A percentile compares a stretch with the other conserved stretches of the same genome.
These are phyloP conservation scores for Poliocrania exsul DNA, from an alignment of 2,797 vertebrate genomes.

Conservation along the genomic window DNA sequence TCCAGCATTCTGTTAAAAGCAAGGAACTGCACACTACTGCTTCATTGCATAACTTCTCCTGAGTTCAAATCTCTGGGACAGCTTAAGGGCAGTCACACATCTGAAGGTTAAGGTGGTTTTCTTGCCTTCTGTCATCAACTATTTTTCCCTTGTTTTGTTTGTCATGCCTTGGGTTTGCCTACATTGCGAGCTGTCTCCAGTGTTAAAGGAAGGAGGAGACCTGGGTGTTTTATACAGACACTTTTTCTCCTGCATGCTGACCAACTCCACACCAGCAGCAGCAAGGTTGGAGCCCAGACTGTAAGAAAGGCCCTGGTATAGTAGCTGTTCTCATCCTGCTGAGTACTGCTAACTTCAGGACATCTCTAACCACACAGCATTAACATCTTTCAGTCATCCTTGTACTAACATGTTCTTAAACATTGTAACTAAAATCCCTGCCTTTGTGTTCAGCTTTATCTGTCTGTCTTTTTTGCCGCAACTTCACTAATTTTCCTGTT, in stretches of 20 bases:
- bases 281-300: neutral
- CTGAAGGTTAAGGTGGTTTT: neutral
- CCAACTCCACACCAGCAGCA: accelerated
- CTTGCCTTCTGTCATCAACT: neutral
- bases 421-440: neutral
- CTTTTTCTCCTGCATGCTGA: neutral
- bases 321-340: neutral
- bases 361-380: neutral
- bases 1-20: neutral
- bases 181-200: neutral
- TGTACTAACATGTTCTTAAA: neutral
- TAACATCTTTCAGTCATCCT: neutral
- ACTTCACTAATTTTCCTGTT: neutral
- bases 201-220: neutral
- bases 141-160: neutral
- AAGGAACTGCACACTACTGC: neutral
- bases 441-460: neutral
- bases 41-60: neutral
- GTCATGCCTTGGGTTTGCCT: neutral
- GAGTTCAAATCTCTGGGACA: neutral
- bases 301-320: neutral
- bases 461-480: neutral
- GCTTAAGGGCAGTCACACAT: neutral
- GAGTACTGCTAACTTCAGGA: neutral
- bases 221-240: neutral